These are phyloP conservation scores for Hafferia zeledoni DNA, from an alignment of 2,797 vertebrate genomes.

Conservation along the genomic window DNA sequence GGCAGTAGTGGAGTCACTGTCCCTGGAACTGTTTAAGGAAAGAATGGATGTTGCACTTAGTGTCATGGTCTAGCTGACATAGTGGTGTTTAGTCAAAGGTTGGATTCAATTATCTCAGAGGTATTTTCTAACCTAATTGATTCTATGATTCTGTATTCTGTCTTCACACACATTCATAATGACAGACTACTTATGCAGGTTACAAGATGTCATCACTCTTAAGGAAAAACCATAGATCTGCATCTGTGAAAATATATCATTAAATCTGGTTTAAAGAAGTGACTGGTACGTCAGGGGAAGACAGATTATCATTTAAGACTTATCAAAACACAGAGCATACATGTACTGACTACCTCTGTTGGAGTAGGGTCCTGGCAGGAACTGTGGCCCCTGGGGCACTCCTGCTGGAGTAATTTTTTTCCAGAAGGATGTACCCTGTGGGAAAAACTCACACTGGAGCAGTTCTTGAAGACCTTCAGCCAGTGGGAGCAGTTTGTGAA, in stretches of 20 bases:
- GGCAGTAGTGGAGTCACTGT: no score
- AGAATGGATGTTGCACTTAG: neutral
- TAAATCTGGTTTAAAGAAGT: neutral
- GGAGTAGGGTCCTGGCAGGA: neutral
- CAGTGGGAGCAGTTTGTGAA: neutral
- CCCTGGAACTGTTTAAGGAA: neutral
- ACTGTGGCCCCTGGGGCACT: no score
- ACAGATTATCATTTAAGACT: neutral
- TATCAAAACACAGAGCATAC: neutral
- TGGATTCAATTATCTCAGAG: neutral
- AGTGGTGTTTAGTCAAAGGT: neutral
- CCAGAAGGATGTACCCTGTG: no score
- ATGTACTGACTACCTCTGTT: neutral
- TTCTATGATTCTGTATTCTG: neutral
- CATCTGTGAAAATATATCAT: neutral
- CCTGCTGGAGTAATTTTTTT: rapidly evolving
- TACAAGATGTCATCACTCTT: neutral
- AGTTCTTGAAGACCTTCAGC: neutral
- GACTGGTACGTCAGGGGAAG: neutral
- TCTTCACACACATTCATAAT: neutral
- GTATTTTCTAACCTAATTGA: neutral
- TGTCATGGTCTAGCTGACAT: neutral
- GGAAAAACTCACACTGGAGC: neutral
- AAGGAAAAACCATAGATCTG: neutral
- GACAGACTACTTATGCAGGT: neutral